Conservation (phyloP, 2,113 vertebrate species). For the Archilochus colubris region DNA sequence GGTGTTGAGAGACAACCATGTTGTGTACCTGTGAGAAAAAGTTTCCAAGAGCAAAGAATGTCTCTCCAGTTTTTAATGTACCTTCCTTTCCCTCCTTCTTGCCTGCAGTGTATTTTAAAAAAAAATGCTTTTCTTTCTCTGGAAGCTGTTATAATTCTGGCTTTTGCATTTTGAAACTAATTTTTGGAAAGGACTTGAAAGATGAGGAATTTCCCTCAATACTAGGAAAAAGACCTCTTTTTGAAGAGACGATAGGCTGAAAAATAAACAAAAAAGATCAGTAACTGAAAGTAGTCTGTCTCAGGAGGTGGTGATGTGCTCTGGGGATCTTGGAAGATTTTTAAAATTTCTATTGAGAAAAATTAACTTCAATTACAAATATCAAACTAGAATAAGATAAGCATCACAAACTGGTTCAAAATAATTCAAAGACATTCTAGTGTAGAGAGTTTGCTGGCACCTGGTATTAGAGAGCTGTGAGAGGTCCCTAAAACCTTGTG, state of each 20-base stretch:
- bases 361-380: neutral
- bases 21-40: neutral
- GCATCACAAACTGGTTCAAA: neutral
- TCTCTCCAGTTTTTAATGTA: neutral
- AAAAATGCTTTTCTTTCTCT: neutral
- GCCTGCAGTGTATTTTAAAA: neutral
- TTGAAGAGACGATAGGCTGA: neutral
- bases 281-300: neutral
- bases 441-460: neutral
- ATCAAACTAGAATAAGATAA: neutral
- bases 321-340: neutral
- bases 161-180: neutral
- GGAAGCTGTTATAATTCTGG: neutral
- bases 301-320: neutral
- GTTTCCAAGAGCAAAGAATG: neutral
- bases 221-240: neutral
- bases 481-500: neutral
- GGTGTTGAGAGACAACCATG: neutral
- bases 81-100: neutral
- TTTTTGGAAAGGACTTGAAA: neutral
- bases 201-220: neutral
- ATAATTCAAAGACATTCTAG: neutral
- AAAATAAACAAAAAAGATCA: neutral
- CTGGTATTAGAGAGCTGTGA: neutral
- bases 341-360: accelerated